phyloP scores from a whole-genome alignment of 2,888 invertebrate genomes.

The Cremastobaeus sp. region DNA sequence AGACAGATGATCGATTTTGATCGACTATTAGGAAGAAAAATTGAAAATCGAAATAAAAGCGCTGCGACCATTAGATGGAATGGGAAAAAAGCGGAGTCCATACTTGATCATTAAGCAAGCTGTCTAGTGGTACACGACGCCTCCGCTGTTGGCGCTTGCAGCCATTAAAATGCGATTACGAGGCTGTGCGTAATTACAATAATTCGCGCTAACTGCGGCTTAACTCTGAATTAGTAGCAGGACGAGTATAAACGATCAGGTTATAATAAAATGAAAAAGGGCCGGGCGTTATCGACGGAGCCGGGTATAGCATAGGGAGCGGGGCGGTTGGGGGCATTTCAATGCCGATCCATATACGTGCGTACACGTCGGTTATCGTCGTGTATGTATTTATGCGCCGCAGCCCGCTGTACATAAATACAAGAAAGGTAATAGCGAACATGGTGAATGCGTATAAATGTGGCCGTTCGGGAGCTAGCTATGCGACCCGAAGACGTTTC shows the following conservation, averaged over 20 bases:
- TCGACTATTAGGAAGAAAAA: constrained; percentile 12
- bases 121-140: constrained; percentile 51
- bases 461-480: constrained; percentile 49
- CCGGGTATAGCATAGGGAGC: not conserved
- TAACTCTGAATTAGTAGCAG: constrained; percentile 53
- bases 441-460: constrained; percentile 55
- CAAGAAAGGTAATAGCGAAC: constrained; percentile 58
- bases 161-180: constrained; percentile 52
- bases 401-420: constrained; percentile 51
- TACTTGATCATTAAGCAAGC: constrained; percentile 47
- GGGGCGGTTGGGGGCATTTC: constrained; percentile 22
- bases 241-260: constrained; percentile 48
- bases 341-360: constrained; percentile 43
- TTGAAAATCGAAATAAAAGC: constrained; percentile 9
- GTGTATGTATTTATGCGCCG: constrained; percentile 57
- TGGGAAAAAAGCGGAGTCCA: constrained; percentile 21
- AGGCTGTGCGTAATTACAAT: constrained; percentile 54
- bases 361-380: constrained; percentile 42
- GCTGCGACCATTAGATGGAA: constrained; percentile 34
- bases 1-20: too few species aligned
- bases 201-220: constrained; percentile 56
- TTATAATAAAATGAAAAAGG: constrained; percentile 53
- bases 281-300: constrained; percentile 45
- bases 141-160: constrained; percentile 55
- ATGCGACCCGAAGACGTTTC: constrained; percentile 69